phyloP scores from a whole-genome alignment of 2,113 vertebrate species.

The Mastomys coucha region DNA sequence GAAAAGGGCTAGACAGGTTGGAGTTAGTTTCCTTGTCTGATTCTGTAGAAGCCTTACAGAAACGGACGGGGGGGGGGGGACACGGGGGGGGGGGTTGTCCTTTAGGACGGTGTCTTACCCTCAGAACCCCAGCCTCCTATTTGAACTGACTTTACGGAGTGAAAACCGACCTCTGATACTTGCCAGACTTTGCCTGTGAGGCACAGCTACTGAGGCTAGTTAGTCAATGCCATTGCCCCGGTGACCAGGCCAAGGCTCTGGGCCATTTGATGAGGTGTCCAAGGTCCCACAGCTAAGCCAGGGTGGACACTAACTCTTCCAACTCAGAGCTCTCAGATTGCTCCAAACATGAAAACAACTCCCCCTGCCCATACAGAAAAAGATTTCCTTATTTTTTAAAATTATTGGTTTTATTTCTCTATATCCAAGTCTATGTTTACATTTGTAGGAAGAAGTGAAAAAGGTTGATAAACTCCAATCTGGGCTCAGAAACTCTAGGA shows the following conservation, averaged over 20 bases:
- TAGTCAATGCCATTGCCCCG: background rate
- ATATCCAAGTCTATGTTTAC: background rate
- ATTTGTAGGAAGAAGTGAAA: conserved; percentile 39
- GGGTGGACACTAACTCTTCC: background rate
- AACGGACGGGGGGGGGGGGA: background rate
- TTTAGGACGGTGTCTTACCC: background rate
- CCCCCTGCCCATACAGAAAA: background rate
- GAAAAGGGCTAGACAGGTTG: background rate
- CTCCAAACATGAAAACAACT: background rate
- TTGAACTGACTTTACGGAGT: background rate
- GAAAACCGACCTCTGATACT: background rate
- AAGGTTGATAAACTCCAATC: background rate
- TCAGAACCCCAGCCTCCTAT: background rate
- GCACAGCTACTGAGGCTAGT: background rate
- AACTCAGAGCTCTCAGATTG: background rate
- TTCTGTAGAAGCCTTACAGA: background rate
- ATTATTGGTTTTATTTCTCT: background rate
- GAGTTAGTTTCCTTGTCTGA: background rate
- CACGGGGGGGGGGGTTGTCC: background rate
- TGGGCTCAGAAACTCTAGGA: background rate
- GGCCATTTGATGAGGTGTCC: background rate
- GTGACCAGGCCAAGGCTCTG: background rate
- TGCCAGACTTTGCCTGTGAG: background rate
- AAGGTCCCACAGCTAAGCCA: background rate
- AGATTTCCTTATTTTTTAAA: background rate